Base-by-base conservation (phyloP, 1,140 invertebrate species). In the Eulimnadia texana region DNA sequence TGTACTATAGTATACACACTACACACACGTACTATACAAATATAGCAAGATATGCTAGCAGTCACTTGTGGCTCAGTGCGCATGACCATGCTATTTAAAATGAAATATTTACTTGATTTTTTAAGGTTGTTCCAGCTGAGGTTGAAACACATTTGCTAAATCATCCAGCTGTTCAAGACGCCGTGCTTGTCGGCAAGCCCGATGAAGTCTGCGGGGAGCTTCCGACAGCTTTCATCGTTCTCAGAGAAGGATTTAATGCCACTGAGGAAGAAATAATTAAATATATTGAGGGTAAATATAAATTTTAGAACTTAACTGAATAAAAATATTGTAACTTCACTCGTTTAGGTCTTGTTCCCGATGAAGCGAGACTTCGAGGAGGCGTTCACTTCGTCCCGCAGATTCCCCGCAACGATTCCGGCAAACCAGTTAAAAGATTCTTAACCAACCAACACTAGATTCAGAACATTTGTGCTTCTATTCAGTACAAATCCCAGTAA, bases 161-260 rank as follows among this genome's bases (percentile, higher is more conserved):
- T 51, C 69, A 72, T 66, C 65, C 66, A 6, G 69, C 67, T 47
- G 66, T 78, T 22, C 69, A 68, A 13, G 75, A 77, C 57, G 71
- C 71, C n/a, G 75, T 71, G 23, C 75, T 78, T n/a, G 68, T 78
- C 42, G 75, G 74, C 27, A 66, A 77, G 3, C 68, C 69, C 9
- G 74, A 78, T 66, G 68, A 70, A 50, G 63, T 74, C 9, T 74
- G 75, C 62, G 75, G 73, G 10, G 67, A 72, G 50, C 65, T 75
- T 10, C 72, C 75, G 10, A 22, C 47, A 2, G 66, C 67, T 22
- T 67, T 42, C 51, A 60, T 68, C 49, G 58, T 64, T 13, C 19
- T 62, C 1, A 60, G 60, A 22, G 19, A 24, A 3, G 66, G 60
- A 13, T 47, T 42, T 25, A 28, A n/a, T 3, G 11, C 59, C 20